phyloP scores from a whole-genome alignment of 1,140 invertebrate species.

The Meloidogyne chitwoodi region DNA sequence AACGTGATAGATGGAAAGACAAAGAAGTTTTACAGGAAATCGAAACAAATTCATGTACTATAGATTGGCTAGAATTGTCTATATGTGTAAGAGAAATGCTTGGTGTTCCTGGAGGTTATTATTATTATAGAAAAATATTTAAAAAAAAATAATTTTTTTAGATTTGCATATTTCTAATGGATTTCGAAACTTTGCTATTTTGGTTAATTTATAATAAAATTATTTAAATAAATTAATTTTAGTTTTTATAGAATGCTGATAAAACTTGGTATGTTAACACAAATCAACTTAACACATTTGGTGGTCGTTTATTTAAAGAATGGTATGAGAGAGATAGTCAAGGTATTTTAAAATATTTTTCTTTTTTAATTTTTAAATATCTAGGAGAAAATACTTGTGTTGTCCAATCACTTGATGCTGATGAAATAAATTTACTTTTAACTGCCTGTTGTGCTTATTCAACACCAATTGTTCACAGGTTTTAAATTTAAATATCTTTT shows the following conservation, averaged over 20 bases:
- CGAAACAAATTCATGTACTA: slow-evolving; percentile 5
- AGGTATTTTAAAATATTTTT: slow-evolving; percentile 3
- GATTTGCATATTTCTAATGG: slow-evolving; percentile 5
- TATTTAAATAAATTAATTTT: slow-evolving; percentile 6
- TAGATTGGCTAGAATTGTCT: not conserved
- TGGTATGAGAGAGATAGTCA: slow-evolving; percentile 37
- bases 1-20: slow-evolving; percentile 8
- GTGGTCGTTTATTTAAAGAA: slow-evolving; percentile 35
- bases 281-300: slow-evolving; percentile 28
- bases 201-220: not conserved
- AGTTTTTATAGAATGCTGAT: slow-evolving; percentile 9
- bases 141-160: not conserved
- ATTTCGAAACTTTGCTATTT: slow-evolving; percentile 4
- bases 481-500: slow-evolving; percentile 1
- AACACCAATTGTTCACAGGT: slow-evolving; percentile 27
- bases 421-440: slow-evolving; percentile 32
- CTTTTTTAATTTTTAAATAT: not conserved
- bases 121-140: not conserved
- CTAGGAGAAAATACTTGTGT: slow-evolving; percentile 26
- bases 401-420: slow-evolving; percentile 14
- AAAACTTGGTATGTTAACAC: slow-evolving; percentile 33
- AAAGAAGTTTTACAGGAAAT: slow-evolving; percentile 7
- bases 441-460: slow-evolving; percentile 29
- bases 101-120: not conserved
- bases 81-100: slow-evolving; percentile 11